A percentile compares a stretch with the other conserved stretches of the same genome.
These are phyloP conservation scores for Nipponia nippon DNA, from an alignment of 2,113 vertebrate species.

Conservation along the genomic window DNA sequence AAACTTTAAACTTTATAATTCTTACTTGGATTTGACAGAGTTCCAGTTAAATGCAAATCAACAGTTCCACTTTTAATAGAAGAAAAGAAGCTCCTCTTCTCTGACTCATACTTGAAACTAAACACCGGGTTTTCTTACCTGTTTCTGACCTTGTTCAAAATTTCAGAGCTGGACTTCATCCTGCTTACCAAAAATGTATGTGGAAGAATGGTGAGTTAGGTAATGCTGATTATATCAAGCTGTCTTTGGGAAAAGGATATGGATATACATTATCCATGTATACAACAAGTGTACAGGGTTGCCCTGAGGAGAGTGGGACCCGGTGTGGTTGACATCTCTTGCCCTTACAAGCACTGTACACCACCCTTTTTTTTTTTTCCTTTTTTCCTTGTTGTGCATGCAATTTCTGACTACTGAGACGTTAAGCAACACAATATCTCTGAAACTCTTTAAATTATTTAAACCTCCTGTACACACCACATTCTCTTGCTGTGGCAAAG, in stretches of 20 bases:
- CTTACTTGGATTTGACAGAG: background rate
- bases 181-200: background rate
- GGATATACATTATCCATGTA: accelerated
- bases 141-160: background rate
- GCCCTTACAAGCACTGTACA: background rate
- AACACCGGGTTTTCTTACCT: background rate
- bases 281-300: background rate
- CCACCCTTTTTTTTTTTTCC: accelerated
- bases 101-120: background rate
- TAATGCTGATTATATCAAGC: background rate
- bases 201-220: background rate
- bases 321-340: accelerated
- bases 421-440: background rate
- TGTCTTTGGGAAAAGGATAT: background rate
- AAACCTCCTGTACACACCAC: background rate
- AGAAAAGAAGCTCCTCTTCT: background rate
- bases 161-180: background rate
- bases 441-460: background rate
- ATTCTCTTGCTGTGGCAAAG: background rate
- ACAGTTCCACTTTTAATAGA: background rate
- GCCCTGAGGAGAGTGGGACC: background rate
- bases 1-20: background rate
- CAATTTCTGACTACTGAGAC: background rate
- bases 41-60: background rate
- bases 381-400: background rate